Conservation (phyloP, 1,140 invertebrate species). For the Ooceraea biroi region DNA sequence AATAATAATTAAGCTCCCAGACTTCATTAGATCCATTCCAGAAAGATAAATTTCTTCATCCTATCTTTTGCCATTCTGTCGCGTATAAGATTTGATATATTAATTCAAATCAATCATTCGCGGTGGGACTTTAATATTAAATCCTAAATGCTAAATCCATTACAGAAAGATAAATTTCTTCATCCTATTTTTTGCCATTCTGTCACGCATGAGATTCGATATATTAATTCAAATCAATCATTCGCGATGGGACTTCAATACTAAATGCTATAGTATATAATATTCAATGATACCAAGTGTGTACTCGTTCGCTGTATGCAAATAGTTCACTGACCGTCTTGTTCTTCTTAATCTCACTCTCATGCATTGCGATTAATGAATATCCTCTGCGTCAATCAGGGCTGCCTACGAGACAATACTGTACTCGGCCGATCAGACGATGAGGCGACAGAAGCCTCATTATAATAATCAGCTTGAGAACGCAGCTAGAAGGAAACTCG, state of each 20-base stretch:
- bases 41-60: background rate
- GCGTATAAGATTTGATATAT: background rate
- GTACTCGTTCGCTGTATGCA: background rate
- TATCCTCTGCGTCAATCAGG: slow-evolving; percentile 31
- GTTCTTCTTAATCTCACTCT: slow-evolving; percentile 31
- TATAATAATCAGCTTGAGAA: background rate
- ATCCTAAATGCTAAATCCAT: background rate
- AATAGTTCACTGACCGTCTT: slow-evolving; percentile 34
- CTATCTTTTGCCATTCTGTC: too few species aligned
- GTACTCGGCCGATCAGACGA: slow-evolving; percentile 8
- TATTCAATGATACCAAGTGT: background rate
- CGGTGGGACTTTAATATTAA: background rate
- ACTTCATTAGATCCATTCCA: background rate
- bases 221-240: background rate
- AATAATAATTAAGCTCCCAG: background rate
- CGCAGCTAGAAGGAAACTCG: background rate
- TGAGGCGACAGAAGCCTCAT: slow-evolving; percentile 33
- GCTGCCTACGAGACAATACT: background rate
- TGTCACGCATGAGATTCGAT: background rate
- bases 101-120: background rate
- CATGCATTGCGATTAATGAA: slow-evolving; percentile 23
- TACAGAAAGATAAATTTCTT: background rate
- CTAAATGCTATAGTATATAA: slow-evolving; percentile 7
- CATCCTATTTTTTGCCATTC: background rate
- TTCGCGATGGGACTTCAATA: background rate